Base-by-base conservation (phyloP, 2,113 vertebrate genomes). In the Catharus minimus region DNA sequence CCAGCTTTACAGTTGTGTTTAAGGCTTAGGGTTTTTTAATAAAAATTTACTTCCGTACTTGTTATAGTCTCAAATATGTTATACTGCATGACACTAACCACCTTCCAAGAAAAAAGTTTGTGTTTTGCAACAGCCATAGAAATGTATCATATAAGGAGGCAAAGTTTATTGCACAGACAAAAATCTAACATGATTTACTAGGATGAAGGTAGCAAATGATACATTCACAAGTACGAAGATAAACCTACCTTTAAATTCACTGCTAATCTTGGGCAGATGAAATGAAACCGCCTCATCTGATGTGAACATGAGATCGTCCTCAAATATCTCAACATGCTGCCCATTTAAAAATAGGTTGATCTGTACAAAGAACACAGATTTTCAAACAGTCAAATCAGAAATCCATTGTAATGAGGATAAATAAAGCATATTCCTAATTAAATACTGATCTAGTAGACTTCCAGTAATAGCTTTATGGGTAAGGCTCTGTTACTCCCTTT, bases 271-370 rank as follows among this genome's bases (percentile, higher is more conserved):
- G 16, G 97, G 90, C 6, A 50, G 56, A 32, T 88, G 62, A 47
- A 56, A 28, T 2, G 93, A 93, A 81, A 91, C 78, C 53, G 92
- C 68, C 39, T 92, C 84, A 65, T 97, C 95, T 81, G 93, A 65
- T 68, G 95, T 61, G 88, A 97, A 97, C 0, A 92, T 93, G 38
- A 92, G 97, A 82, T 89, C 92, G 74, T 98, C 97, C 15, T 95
- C 89, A 74, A 98, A 78, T 0, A 93, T 96, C 96, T 99, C 98
- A 77, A 97, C 87, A 78, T 97, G 94, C 65, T 98, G 95, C 50
- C 97, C 97, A 68, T 96, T 97, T 33, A 98, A 27, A 66, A 98
- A 97, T 8, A 98, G 67, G 83, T 96, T 92, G 80, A 98, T 96
- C 98, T 98, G 92, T 57, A 95, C 88, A 55, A 81, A 92, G 68